Evolutionary conservation across 2,888 invertebrate genomes (phyloP).

Genomic region (Agelastica alni): DNA sequence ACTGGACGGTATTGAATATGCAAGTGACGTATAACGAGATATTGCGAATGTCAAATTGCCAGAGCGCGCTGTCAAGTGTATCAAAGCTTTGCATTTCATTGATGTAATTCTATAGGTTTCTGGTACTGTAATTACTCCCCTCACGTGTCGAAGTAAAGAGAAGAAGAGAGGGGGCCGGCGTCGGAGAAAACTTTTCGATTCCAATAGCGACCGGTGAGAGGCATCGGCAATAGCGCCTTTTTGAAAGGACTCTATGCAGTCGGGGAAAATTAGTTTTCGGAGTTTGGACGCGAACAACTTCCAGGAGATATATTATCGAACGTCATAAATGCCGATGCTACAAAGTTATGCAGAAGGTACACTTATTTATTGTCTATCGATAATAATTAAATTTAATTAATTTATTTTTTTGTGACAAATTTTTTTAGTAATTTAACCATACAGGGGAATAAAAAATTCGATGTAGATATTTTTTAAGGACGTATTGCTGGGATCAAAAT

Average conservation of each 20-base stretch:
- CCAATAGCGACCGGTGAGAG: slow-evolving; percentile 14
- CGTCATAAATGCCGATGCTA: not conserved
- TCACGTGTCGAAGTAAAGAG: slow-evolving; percentile 10
- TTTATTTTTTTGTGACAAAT: too few relatives aligned
- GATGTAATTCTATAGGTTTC: slow-evolving; percentile 31
- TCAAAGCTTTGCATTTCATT: slow-evolving; percentile 36
- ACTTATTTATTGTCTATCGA: too few relatives aligned
- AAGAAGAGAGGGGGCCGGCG: slow-evolving; percentile 3
- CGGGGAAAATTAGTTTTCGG: slow-evolving; percentile 17
- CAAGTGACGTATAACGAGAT: slow-evolving; percentile 46
- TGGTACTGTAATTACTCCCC: slow-evolving; percentile 30
- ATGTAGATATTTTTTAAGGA: too few relatives aligned
- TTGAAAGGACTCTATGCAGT: slow-evolving; percentile 14
- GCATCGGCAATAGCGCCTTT: slow-evolving; percentile 12
- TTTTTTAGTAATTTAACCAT: not conserved
- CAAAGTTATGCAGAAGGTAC: not conserved
- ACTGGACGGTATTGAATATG: slow-evolving; percentile 43
- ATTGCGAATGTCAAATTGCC: slow-evolving; percentile 47
- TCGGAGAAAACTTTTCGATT: slow-evolving; percentile 14
- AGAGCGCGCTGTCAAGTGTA: slow-evolving; percentile 34
- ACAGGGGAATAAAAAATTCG: too few relatives aligned
- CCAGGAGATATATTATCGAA: slow-evolving; percentile 11
- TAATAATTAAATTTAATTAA: too few relatives aligned
- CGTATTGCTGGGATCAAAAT: too few relatives aligned
- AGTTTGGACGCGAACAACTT: slow-evolving; percentile 18